A percentile compares a stretch with the other conserved stretches of the same genome.
These are phyloP conservation scores for Gonioctena quinquepunctata DNA, from an alignment of 1,140 invertebrate species.

Conservation along the genomic window DNA sequence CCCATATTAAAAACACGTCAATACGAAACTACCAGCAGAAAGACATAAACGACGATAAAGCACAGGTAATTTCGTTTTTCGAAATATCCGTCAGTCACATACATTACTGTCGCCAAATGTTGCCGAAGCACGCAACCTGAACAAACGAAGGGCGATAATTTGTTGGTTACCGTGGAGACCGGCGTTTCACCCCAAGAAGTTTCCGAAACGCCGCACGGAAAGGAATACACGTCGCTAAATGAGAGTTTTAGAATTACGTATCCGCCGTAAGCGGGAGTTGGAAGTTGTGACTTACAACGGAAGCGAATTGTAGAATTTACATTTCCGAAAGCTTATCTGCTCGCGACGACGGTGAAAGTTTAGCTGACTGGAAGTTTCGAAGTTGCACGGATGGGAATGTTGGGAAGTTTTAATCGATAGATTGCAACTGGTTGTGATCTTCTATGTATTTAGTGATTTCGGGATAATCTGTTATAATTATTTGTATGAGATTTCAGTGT, in stretches of 20 bases:
- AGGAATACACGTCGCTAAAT: not conserved
- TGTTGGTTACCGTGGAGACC: constrained; percentile 11
- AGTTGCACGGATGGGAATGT: not conserved
- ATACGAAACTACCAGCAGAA: no score
- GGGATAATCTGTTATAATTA: no score
- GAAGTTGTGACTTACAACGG: not conserved
- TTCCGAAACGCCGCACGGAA: not conserved
- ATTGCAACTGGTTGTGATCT: not conserved
- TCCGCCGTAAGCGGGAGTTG: not conserved
- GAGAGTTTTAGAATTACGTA: not conserved
- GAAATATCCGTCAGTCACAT: constrained; percentile 1
- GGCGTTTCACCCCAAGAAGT: constrained; percentile 5
- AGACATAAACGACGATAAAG: not conserved
- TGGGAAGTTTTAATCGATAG: constrained; percentile 7
- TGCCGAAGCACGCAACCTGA: not conserved
- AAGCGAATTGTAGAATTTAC: not conserved
- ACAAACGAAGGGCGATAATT: constrained; percentile 11
- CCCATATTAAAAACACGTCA: no score
- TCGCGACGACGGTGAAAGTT: not conserved
- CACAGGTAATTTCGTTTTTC: not conserved
- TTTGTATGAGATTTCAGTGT: no score
- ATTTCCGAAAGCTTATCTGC: not conserved
- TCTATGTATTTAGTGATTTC: no score
- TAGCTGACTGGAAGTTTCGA: not conserved
- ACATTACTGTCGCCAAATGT: not conserved